Evolutionary conservation across 2,888 invertebrate genomes (phyloP), one percentile per base, ranked within the genome.

Genomic region (Eristalinus aeneus): DNA sequence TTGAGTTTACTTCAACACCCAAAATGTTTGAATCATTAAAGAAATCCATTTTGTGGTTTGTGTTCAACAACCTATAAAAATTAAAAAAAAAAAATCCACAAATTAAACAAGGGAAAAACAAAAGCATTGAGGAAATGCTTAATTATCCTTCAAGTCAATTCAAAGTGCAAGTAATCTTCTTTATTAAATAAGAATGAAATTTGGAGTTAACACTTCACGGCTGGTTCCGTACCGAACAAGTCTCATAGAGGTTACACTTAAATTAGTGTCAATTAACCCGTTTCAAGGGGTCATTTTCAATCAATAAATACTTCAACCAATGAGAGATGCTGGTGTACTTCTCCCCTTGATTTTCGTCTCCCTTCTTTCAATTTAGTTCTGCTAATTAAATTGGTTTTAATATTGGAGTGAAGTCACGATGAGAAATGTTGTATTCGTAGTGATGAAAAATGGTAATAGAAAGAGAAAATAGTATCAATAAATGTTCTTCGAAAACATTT

Each of bases 191-290:
- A 46, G 46, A 46, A 46, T 16, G 46, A 56, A 56, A 22, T 22
- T 39, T 12, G 20, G 36, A 73, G 60, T 68, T 36, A 73, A 82
- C 69, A 77, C 67, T 73, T 73, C n/a, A 71, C 56, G 54, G 58
- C 39, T 56, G 46, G 36, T 61, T 53, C 72, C 27, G 63, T 20
- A 72, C 65, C 12, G 64, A 58, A 69, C 23, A 64, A 81, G 63
- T 56, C 46, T 69, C 88, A 88, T 86, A 88, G 88, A 89, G 88
- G 88, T 88, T 88, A 88, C 88, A 84, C 87, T 88, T 91, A 91
- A 92, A 92, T 92, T 92, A 92, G 90, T 91, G 92, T 92, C 92
- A 92, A 92, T 92, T 92, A 92, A 92, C 91, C 91, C 91, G 90
- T 92, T 92, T 91, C 91, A 92, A 90, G 90, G 90, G 92, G 92